phyloP scores from a whole-genome alignment of 2,888 invertebrate species.

The Trissolcus japonicus region DNA sequence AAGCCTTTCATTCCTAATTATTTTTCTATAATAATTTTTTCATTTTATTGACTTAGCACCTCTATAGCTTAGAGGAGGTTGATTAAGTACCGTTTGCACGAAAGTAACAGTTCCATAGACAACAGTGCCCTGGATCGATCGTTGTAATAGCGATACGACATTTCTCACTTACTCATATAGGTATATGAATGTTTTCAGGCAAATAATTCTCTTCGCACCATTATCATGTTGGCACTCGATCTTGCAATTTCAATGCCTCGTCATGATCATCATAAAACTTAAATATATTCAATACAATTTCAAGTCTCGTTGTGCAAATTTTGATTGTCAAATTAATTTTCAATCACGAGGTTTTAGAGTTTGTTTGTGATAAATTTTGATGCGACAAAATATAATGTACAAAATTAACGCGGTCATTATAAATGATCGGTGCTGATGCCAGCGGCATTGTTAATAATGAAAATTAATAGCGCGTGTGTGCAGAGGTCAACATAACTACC shows the following conservation, averaged over 20 bases:
- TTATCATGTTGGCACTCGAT: not conserved
- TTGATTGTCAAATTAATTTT: too few species aligned
- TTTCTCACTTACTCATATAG: conserved; percentile 14
- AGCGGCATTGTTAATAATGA: not conserved
- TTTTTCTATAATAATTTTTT: too few species aligned
- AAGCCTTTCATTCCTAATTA: too few species aligned
- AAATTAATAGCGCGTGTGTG: conserved; percentile 1
- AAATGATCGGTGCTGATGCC: not conserved
- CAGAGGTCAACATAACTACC: too few species aligned
- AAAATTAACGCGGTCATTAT: conserved; percentile 8
- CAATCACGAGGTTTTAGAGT: too few species aligned
- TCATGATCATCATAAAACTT: too few species aligned
- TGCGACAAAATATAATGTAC: not conserved
- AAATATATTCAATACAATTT: too few species aligned
- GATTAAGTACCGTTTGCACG: conserved; percentile 43
- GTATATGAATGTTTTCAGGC: too few species aligned
- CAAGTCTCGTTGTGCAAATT: too few species aligned
- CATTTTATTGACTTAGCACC: too few species aligned
- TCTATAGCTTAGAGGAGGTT: too few species aligned
- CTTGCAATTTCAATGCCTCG: too few species aligned
- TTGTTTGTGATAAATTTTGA: not conserved
- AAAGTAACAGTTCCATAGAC: conserved; percentile 44
- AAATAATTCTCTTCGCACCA: not conserved
- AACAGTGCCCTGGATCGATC: conserved; percentile 26
- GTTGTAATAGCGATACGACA: conserved; percentile 13